These are phyloP conservation scores for Coracias cyanogaster DNA, from an alignment of 2,797 vertebrate genomes.

Conservation along the genomic window DNA sequence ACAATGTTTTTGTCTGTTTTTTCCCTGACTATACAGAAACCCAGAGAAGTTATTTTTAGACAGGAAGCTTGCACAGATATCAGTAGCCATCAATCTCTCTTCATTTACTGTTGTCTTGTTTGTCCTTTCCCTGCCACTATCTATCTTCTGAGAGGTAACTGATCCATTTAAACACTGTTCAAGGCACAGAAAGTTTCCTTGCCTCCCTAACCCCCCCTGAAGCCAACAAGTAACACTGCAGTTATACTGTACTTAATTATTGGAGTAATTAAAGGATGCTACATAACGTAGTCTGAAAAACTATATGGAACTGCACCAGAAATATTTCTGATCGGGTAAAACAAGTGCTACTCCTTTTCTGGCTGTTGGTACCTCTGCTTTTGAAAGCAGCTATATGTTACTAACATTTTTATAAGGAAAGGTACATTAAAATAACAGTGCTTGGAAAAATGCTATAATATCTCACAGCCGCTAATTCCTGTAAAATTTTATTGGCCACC, in stretches of 20 bases:
- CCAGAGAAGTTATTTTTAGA: neutral
- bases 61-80: neutral
- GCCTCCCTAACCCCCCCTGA: neutral
- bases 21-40: neutral
- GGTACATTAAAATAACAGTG: neutral
- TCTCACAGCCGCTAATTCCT: neutral
- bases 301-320: neutral
- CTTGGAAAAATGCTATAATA: neutral
- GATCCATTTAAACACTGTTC: neutral
- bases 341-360: neutral
- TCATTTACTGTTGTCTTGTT: neutral
- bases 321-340: neutral
- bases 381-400: neutral
- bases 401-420: neutral
- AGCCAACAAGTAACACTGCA: neutral
- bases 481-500: neutral
- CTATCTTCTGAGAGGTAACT: neutral
- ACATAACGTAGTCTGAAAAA: neutral
- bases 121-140: neutral
- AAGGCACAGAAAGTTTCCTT: neutral
- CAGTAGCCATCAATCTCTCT: slow-evolving; percentile 14
- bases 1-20: neutral
- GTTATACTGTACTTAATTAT: neutral
- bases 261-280: neutral
- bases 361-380: neutral